Percentiles rank a stretch among this genome's conserved stretches.
phyloP scores from a whole-genome alignment of 2,113 vertebrate genomes.

The Rutilus rutilus region DNA sequence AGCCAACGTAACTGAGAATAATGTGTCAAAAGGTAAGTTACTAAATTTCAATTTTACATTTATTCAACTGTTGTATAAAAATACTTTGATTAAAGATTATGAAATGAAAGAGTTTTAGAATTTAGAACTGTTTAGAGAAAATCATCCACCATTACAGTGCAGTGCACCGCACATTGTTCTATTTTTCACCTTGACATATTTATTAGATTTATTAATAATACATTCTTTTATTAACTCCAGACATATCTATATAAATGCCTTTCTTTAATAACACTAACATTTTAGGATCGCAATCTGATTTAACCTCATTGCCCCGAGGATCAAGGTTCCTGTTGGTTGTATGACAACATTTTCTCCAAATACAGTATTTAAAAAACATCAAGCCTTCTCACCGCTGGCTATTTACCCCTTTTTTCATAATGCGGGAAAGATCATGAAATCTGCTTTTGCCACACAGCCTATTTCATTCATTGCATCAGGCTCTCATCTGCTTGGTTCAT shows the following conservation, averaged over 20 bases:
- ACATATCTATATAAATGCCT: neutral
- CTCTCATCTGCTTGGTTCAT: slow-evolving; percentile 5
- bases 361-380: slow-evolving; percentile 1
- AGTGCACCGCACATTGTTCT: neutral
- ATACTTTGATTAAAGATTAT: neutral
- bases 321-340: neutral
- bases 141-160: neutral
- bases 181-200: neutral
- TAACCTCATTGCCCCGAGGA: neutral
- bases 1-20: neutral
- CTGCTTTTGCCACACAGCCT: slow-evolving; percentile 3
- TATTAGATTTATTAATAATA: neutral
- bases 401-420: slow-evolving; percentile 29
- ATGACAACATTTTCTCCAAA: neutral
- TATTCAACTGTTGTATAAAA: neutral
- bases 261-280: neutral
- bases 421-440: slow-evolving; percentile 20
- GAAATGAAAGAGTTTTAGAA: neutral
- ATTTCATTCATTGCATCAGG: slow-evolving; percentile 10
- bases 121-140: neutral
- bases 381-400: neutral
- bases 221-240: neutral
- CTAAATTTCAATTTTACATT: too few species aligned
- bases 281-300: neutral
- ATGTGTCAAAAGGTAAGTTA: neutral